Base-by-base conservation (phyloP, 2,113 vertebrate species). In the Eubucco bourcierii region DNA sequence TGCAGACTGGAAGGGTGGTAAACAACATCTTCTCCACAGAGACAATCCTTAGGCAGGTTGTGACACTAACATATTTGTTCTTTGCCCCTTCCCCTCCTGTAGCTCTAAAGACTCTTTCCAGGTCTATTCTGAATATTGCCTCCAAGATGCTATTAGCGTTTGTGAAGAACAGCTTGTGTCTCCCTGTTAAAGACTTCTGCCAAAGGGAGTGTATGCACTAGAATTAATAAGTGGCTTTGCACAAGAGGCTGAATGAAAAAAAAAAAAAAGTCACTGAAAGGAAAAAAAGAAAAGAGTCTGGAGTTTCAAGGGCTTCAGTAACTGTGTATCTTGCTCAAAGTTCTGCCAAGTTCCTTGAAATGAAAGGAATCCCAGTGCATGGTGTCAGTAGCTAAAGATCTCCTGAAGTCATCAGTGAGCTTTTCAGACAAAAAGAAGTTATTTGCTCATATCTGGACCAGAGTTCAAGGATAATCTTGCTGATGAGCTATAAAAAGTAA, bases 201-300 rank as follows among this genome's bases (percentile, higher is more conserved):
- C 82, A 66, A 78, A 88, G 76, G 92, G 70, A 88, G 23, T 55
- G 17, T 56, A 65, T 31, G 37, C 31, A 84, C 53, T 37, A 64
- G 83, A 91, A 91, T 93, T 80, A 93, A 31, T 80, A 91, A 91
- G 31, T 31, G 28, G 25, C 25, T 94, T 95, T 84, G 59, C 70
- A 65, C 84, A 76, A 77, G 28, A 44, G 53, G 47, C 12, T n/a
- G 29, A 39, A 74, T 47, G 65, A 72, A 75, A 87, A 88, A 72
- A 75, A 72, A 75, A 87, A 88, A 46, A 29, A 31, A 39, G 37
- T 60, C 37, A 52, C 33, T 37, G 44, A 33, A 90, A 83, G 50
- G 31, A 52, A 75, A 90, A 85, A 50, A 29, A 31, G 28, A 83
- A 55, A 23, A 63, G 28, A 74, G 25, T 33, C 28, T 80, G 61